Evolutionary conservation across 92 coral and sea anemone genomes (phyloP).

Genomic region (Umimayanthus kanabou): DNA sequence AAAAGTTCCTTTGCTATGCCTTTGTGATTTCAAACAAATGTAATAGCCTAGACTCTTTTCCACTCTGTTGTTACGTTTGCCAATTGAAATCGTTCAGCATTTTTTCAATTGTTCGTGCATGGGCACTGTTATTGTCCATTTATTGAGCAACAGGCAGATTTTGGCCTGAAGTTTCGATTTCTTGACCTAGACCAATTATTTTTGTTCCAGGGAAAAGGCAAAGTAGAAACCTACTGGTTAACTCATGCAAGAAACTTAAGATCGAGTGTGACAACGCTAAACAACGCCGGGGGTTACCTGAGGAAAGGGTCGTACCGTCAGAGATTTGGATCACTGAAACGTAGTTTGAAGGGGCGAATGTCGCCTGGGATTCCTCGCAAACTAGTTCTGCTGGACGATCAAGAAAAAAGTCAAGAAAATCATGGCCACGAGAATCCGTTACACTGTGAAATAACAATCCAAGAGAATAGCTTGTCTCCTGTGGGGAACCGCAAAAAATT

Average conservation of each 20-base stretch:
- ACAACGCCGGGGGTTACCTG: not conserved
- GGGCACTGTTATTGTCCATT: too few species aligned
- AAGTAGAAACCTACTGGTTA: conserved; percentile 31
- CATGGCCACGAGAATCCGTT: not conserved
- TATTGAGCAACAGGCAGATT: too few species aligned
- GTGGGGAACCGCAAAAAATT: not conserved
- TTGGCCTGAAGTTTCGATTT: too few species aligned
- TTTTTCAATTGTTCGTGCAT: too few species aligned
- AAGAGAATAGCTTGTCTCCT: not conserved
- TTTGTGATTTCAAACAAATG: too few species aligned
- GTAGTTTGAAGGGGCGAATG: conserved; percentile 9
- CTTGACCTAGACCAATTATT: not conserved
- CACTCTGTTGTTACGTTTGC: too few species aligned
- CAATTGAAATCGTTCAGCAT: too few species aligned
- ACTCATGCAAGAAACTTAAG: conserved; percentile 4
- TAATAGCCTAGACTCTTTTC: too few species aligned
- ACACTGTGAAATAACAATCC: not conserved
- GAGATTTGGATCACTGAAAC: conserved; percentile 1
- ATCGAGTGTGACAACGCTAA: not conserved
- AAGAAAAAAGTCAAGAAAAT: not conserved
- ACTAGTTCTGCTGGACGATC: conserved; percentile 6
- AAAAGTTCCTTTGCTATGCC: too few species aligned
- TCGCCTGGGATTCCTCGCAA: conserved; percentile 38
- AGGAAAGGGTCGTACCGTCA: not conserved
- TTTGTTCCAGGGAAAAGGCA: conserved; percentile 43